Percentiles rank a stretch among this genome's conserved stretches.
These are phyloP conservation scores for Watsonalla binaria DNA, from an alignment of 2,888 invertebrate species.

Conservation along the genomic window DNA sequence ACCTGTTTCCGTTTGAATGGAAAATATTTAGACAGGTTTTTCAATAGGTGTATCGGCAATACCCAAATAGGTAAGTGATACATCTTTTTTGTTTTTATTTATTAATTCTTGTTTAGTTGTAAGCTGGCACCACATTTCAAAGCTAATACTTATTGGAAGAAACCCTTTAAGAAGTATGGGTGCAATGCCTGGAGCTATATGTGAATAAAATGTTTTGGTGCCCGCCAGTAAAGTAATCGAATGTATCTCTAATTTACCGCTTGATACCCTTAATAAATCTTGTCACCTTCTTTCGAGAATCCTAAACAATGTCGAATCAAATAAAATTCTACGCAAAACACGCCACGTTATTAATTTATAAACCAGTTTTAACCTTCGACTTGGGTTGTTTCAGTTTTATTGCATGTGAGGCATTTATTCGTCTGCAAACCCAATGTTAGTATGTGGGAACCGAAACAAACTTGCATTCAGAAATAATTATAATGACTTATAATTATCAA, in stretches of 20 bases:
- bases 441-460: slow-evolving; percentile 35
- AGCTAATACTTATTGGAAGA: too few species aligned
- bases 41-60: slow-evolving; percentile 15
- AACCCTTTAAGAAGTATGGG: too few species aligned
- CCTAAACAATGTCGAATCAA: background rate
- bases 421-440: slow-evolving; percentile 50
- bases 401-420: slow-evolving; percentile 35
- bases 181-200: background rate
- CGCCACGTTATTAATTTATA: slow-evolving; percentile 6
- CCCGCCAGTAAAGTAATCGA: too few species aligned
- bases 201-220: too few species aligned
- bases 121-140: too few species aligned
- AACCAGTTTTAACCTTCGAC: slow-evolving; percentile 21
- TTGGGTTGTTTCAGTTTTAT: slow-evolving; percentile 34
- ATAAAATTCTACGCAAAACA: background rate
- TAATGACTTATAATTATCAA: slow-evolving; percentile 12
- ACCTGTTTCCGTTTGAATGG: slow-evolving; percentile 24
- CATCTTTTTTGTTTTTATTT: background rate
- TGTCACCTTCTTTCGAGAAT: too few species aligned
- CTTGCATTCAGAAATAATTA: slow-evolving; percentile 21
- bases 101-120: too few species aligned
- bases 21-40: slow-evolving; percentile 22
- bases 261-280: background rate
- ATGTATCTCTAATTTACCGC: too few species aligned
- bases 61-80: background rate